Evolutionary conservation across 2,113 vertebrate genomes (phyloP), one percentile per base, ranked within the genome.

Genomic region (Ceyx melanurus): DNA sequence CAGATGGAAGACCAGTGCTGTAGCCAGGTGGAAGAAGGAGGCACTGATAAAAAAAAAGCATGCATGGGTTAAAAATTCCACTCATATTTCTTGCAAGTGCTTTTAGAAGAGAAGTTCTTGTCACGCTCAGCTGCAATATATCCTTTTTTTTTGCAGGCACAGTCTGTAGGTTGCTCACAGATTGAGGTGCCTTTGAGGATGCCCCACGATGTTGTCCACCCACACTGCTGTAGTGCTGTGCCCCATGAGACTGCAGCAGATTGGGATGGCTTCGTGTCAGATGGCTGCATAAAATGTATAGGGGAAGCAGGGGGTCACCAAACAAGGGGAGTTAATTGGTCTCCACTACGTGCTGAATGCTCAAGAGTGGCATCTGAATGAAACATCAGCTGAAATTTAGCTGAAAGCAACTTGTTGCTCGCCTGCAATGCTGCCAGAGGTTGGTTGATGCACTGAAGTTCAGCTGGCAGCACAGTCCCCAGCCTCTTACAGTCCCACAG

Each of bases 131-230:
- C 70, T 46, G 67, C 60, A 84, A 86, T 26, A 66, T 40, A 15
- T 82, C 62, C 51, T 76, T 76, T 82, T 35, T 35, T 35, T 51
- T 68, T 28, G 79, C 58, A 78, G 77, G 80, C 66, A 16, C 42
- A 66, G 37, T 70, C 50, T 50, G 95, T 96, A 93, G 94, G 89
- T 62, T 96, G 96, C 81, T 91, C 56, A 75, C 94, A 96, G 61
- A 93, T 96, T 89, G 94, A 94, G 91, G 46, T 91, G 71, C 33
- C 71, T 89, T 82, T 56, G 86, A 96, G 75, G 88, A 84, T 94
- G 85, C 88, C 87, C 60, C 33, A 94, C 94, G 94, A 86, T 92
- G 70, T 78, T 95, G 94, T 96, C 93, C 96, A 89, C 96, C 96
- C 88, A 96, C 96, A 88, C 48, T 40, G 61, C 62, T 1, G 0